Evolutionary conservation across 1,140 invertebrate genomes (phyloP).

Genomic region (Euschistus heros): DNA sequence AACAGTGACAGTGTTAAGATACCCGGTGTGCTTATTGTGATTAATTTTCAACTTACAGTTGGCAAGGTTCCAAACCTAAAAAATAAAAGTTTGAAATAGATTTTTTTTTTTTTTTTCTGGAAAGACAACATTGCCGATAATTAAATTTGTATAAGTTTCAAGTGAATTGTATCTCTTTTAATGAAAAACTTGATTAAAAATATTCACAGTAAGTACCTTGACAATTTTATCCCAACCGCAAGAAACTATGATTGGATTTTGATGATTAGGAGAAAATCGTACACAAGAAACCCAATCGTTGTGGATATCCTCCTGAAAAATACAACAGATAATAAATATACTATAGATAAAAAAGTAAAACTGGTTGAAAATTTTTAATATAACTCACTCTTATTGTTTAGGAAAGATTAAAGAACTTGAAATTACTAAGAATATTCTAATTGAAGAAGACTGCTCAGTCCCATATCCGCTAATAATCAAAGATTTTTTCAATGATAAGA

Average conservation of each 20-base stretch:
- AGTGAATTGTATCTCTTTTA: neutral
- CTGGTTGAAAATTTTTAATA: too few relatives aligned
- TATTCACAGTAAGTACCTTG: conserved; percentile 50
- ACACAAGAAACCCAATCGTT: conserved; percentile 99
- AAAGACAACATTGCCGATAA: too few relatives aligned
- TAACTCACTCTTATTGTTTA: too few relatives aligned
- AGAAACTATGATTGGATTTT: conserved; percentile 97
- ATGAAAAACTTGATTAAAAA: neutral
- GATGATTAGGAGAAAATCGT: conserved; percentile 94
- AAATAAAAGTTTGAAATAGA: conserved; percentile 1
- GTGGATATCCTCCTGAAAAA: conserved; percentile 86
- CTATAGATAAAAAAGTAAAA: neutral
- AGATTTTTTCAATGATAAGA: too few relatives aligned
- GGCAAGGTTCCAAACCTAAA: conserved; percentile 94
- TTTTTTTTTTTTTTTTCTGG: too few relatives aligned
- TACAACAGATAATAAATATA: conserved; percentile 16
- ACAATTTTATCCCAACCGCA: conserved; percentile 98
- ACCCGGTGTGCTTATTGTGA: conserved; percentile 92
- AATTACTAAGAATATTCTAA: too few relatives aligned
- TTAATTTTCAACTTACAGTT: conserved; percentile 99
- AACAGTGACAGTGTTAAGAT: conserved; percentile 97
- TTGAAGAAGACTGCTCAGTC: too few relatives aligned
- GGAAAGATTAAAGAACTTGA: too few relatives aligned
- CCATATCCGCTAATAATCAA: too few relatives aligned
- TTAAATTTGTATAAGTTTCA: too few relatives aligned